These are phyloP conservation scores for Gymnobelideus leadbeateri DNA, from an alignment of 2,113 vertebrate genomes.

Conservation along the genomic window DNA sequence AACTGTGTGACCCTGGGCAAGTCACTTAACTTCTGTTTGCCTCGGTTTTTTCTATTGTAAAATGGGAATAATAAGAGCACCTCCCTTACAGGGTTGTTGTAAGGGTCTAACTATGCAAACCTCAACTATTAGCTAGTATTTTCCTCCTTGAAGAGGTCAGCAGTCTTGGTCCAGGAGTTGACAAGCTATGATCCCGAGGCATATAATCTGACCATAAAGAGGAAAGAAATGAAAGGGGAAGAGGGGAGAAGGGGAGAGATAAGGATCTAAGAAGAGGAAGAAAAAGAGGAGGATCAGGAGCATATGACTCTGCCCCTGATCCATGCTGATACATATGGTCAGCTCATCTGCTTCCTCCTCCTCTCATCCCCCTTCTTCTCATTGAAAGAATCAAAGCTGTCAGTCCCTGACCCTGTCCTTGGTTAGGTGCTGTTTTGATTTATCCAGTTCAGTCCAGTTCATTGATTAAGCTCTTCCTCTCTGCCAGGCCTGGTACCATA, in stretches of 20 bases:
- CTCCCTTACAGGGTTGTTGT: not conserved
- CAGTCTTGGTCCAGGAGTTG: not conserved
- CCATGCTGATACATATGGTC: not conserved
- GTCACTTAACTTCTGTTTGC: not conserved
- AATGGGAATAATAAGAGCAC: not conserved
- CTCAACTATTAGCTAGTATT: not conserved
- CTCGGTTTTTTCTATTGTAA: not conserved
- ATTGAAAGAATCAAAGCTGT: not conserved
- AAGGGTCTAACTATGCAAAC: not conserved
- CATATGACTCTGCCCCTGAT: not conserved
- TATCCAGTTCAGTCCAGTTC: not conserved
- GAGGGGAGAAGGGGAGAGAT: too few species aligned
- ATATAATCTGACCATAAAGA: not conserved
- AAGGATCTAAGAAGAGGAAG: not conserved
- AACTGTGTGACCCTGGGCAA: not conserved
- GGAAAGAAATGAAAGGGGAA: not conserved
- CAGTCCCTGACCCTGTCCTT: not conserved
- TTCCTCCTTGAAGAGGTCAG: not conserved
- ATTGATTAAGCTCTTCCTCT: not conserved
- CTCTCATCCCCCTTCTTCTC: not conserved
- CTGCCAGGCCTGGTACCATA: not conserved
- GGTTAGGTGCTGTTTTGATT: not conserved
- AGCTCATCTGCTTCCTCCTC: not conserved
- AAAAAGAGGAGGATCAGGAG: not conserved
- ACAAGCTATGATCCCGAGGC: not conserved